Base-by-base conservation (phyloP, 2,797 vertebrate species). In the Chaenodraco wilsoni region DNA sequence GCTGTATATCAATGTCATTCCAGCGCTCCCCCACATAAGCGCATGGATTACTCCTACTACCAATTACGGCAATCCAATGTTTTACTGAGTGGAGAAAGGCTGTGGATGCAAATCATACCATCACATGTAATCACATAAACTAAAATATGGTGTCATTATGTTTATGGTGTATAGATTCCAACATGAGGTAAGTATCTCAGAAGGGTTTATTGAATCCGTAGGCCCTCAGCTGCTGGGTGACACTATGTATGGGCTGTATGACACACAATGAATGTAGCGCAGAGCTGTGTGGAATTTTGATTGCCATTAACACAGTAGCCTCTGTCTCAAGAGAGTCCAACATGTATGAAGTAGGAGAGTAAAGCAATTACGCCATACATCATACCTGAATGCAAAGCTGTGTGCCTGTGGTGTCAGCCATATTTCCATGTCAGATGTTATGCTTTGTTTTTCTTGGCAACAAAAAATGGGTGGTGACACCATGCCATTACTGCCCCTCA, bases 1-100 rank as follows among this genome's bases (percentile, higher is more conserved):
- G 82, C 92, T 93, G 93, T 94, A 94, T 92, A 94, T 95, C 92
- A 94, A 90, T 94, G 93, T 94, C 93, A 94, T 89, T 91, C 74
- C 72, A 72, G n/a, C 66, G 76, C 84, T 80, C 81, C 84, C 88
- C 83, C 80, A 76, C 89, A 88, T 87, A 89, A 91, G 86, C 64
- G 57, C 81, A 81, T 80, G 84, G 84, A 89, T 87, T 86, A 90
- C 82, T 89, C 88, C 81, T 73, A 72, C 82, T 62, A 78, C 83
- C 91, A 91, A 87, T 92, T 91, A 87, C 72, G 65, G 79, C 83
- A 78, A 81, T 84, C 58, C 81, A 64, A 62, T 87, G 86, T 89
- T 89, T 89, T 87, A 88, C 72, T 75, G 84, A 88, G 77, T 68
- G 74, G 55, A 80, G 81, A 81, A 85, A 72, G 87, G 86, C 85